These are phyloP conservation scores for Atopsyche davidsoni DNA, from an alignment of 1,140 invertebrate genomes.

Conservation along the genomic window DNA sequence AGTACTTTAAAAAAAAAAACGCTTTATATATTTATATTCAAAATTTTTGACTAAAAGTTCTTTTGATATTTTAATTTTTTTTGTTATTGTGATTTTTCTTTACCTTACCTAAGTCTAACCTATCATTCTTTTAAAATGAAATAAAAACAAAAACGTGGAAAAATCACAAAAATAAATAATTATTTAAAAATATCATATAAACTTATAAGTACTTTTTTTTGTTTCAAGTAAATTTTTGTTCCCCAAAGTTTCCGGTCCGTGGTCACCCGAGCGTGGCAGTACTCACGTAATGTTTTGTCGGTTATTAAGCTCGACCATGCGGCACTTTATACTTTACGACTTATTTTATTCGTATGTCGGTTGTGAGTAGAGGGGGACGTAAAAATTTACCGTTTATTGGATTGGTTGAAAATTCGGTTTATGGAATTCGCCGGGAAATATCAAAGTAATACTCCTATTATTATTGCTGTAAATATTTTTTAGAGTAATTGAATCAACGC, in stretches of 20 bases:
- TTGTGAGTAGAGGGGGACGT: conserved; percentile 6
- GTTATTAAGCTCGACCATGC: conserved; percentile 3
- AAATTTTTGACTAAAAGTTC: too few relatives aligned
- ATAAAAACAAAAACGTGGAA: too few relatives aligned
- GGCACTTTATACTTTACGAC: conserved; percentile 7
- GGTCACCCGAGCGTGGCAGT: too few relatives aligned
- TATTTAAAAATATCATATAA: not conserved
- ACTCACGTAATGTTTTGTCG: conserved; percentile 4
- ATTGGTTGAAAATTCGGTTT: conserved; percentile 10
- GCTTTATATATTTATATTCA: too few relatives aligned
- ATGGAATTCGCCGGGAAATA: conserved; percentile 12
- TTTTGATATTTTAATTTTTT: too few relatives aligned
- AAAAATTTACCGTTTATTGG: conserved; percentile 20
- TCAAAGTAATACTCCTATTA: too few relatives aligned
- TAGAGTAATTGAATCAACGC: too few relatives aligned
- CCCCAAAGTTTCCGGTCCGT: too few relatives aligned
- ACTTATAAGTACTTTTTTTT: not conserved
- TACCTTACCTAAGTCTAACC: not conserved
- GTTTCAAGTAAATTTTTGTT: not conserved
- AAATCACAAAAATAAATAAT: not conserved
- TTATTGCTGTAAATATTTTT: too few relatives aligned
- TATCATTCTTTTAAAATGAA: not conserved
- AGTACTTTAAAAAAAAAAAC: too few relatives aligned
- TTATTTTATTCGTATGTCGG: conserved; percentile 10
- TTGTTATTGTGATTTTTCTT: too few relatives aligned